Percentiles rank a stretch among this genome's conserved stretches.
These are phyloP conservation scores for Ceratosolen solmsi DNA, from an alignment of 1,140 invertebrate species.

Conservation along the genomic window DNA sequence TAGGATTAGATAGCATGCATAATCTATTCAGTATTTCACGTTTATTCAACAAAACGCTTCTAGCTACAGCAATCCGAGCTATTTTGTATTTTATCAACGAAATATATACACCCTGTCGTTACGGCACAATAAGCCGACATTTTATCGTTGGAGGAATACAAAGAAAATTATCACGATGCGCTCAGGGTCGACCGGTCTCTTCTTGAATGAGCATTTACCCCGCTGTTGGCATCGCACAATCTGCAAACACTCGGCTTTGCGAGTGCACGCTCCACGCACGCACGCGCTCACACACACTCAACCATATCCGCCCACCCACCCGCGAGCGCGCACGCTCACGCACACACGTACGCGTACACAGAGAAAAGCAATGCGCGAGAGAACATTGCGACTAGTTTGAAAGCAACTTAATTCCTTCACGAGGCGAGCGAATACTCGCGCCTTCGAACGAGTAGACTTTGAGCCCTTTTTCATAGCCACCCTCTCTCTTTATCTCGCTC, in stretches of 20 bases:
- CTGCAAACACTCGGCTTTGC: not conserved
- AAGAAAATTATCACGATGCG: slow-evolving; percentile 60
- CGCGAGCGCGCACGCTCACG: slow-evolving; percentile 48
- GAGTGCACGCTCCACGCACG: too few species aligned
- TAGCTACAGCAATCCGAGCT: not conserved
- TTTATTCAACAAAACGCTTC: not conserved
- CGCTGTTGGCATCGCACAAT: slow-evolving; percentile 55
- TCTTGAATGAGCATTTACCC: slow-evolving; percentile 65
- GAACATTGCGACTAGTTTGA: slow-evolving; percentile 51
- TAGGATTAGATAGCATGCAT: not conserved
- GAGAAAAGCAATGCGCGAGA: not conserved
- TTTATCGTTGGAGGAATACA: slow-evolving; percentile 23
- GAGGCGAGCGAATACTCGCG: slow-evolving; percentile 29
- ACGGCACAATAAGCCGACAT: not conserved
- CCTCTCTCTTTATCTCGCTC: not conserved
- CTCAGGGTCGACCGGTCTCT: slow-evolving; percentile 62
- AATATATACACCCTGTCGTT: not conserved
- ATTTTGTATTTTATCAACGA: slow-evolving; percentile 21
- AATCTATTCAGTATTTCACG: not conserved
- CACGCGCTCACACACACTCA: too few species aligned
- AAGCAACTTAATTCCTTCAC: slow-evolving; percentile 63
- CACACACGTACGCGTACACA: slow-evolving; percentile 7
- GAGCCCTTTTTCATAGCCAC: slow-evolving; percentile 4
- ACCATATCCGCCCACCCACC: slow-evolving; percentile 49
- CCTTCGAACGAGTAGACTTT: not conserved